Base-by-base conservation (phyloP, 2,797 vertebrate genomes). In the Sebastolobus alascanus region DNA sequence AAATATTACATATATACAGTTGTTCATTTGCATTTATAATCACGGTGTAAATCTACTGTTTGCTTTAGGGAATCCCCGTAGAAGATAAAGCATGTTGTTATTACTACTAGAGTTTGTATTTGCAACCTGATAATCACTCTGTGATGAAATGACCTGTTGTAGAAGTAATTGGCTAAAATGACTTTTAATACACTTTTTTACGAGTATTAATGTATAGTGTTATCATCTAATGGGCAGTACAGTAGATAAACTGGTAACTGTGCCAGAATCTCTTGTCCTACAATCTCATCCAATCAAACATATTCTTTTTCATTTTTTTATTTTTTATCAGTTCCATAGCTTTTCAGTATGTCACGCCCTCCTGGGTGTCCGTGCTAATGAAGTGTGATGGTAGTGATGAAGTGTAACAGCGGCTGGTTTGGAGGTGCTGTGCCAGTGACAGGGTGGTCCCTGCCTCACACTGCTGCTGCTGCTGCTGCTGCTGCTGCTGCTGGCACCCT, bases 401-500 rank as follows among this genome's bases (percentile, higher is more conserved):
- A 91, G 92, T 95, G 92, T 84, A 89, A 87, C 80, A 75, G 79
- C 40, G 84, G 68, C 92, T 90, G 90, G 76, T 90, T 84, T 81
- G 74, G 84, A 89, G 82, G 76, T 89, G 82, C 80, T 16, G 72
- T 93, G 91, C 91, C 92, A 91, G 89, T 85, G 93, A 92, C 91
- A 91, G 90, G 94, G 93, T 94, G 93, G 92, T 93, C 92, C 83
- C 75, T 68, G 43, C 74, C 83, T 90, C 85, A 84, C 66, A 65
- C 63, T 75, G 46, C 8, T 2, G 16, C 3, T 4, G 46, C 46
- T 8, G 43, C 16, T 1, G 37, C 10, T 10, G 55, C 61, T 69
- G 73, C 61, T 68, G 76, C 68, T 75, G 68, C 83, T 93, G 93
- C 94, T 91, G 93, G 93, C 93, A 92, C 94, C 94, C 94, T 93